Conservation (phyloP, 2,888 invertebrate genomes). For the Copidosoma aretas region DNA sequence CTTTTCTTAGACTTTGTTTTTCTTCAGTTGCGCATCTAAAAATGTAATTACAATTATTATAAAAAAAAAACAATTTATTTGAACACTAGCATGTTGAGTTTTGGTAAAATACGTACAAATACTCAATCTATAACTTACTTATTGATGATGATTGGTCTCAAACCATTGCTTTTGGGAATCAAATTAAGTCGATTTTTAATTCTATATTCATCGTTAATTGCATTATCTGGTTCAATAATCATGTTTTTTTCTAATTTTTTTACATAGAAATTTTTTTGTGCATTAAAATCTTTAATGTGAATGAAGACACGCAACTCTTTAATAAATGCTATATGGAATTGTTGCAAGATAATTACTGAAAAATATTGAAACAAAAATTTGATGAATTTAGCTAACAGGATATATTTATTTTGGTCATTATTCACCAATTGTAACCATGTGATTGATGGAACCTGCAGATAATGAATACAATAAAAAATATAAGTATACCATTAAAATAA, state of each 20-base stretch:
- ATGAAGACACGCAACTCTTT: slow-evolving; percentile 25
- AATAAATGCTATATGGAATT: slow-evolving; percentile 13
- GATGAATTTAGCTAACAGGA: slow-evolving; percentile 24
- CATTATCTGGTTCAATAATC: not conserved
- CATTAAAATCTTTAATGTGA: slow-evolving; percentile 20
- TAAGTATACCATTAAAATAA: not conserved
- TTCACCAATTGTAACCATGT: slow-evolving; percentile 2
- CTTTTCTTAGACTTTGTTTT: slow-evolving; percentile 13
- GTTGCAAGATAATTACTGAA: slow-evolving; percentile 1
- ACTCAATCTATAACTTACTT: no score
- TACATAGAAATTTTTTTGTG: slow-evolving; percentile 6
- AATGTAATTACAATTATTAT: not conserved
- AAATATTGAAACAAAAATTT: slow-evolving; percentile 34
- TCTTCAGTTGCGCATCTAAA: slow-evolving; percentile 10
- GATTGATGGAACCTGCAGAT: slow-evolving; percentile 22
- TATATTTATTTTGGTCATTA: slow-evolving; percentile 5
- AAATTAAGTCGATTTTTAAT: slow-evolving; percentile 7
- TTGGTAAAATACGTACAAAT: no score
- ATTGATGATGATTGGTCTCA: slow-evolving; percentile 15
- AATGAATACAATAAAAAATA: not conserved
- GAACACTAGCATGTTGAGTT: not conserved
- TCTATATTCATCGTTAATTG: not conserved
- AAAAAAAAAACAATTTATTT: not conserved
- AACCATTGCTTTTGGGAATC: slow-evolving; percentile 13
- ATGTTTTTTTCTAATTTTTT: slow-evolving; percentile 17